These are phyloP conservation scores for Motacilla alba DNA, from an alignment of 2,113 vertebrate genomes.

Conservation along the genomic window DNA sequence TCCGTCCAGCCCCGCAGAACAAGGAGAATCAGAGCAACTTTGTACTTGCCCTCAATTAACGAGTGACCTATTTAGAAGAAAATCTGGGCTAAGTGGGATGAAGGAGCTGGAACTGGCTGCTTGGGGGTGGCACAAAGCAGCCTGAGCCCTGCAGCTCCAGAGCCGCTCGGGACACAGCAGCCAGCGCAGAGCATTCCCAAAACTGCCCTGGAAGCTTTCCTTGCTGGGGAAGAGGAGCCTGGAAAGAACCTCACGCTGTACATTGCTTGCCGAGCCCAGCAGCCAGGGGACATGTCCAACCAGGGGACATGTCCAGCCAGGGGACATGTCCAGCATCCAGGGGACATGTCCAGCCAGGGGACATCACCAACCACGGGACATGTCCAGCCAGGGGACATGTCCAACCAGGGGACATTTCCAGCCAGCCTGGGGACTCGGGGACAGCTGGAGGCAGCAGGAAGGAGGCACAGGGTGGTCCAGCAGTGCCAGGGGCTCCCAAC, in stretches of 20 bases:
- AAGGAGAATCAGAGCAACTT: slow-evolving; percentile 30
- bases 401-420: not conserved
- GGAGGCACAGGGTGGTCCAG: not conserved
- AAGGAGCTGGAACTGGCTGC: not conserved
- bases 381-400: too few relatives aligned
- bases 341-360: too few relatives aligned
- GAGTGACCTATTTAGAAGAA: slow-evolving; percentile 29
- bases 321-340: too few relatives aligned
- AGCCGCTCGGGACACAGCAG: not conserved
- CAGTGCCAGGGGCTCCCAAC: not conserved
- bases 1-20: not conserved
- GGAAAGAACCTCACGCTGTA: not conserved
- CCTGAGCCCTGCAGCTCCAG: not conserved
- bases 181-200: not conserved
- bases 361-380: too few relatives aligned
- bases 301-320: too few relatives aligned
- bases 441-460: not conserved
- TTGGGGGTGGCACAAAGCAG: not conserved
- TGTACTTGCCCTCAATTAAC: slow-evolving; percentile 27
- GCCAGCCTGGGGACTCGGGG: fast-evolving
- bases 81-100: slow-evolving; percentile 52
- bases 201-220: not conserved
- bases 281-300: too few relatives aligned
- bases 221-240: not conserved
- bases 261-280: not conserved